Evolutionary conservation across 2,797 vertebrate genomes (phyloP), one percentile per base, ranked within the genome.

Genomic region (Emydoidea blandingii): DNA sequence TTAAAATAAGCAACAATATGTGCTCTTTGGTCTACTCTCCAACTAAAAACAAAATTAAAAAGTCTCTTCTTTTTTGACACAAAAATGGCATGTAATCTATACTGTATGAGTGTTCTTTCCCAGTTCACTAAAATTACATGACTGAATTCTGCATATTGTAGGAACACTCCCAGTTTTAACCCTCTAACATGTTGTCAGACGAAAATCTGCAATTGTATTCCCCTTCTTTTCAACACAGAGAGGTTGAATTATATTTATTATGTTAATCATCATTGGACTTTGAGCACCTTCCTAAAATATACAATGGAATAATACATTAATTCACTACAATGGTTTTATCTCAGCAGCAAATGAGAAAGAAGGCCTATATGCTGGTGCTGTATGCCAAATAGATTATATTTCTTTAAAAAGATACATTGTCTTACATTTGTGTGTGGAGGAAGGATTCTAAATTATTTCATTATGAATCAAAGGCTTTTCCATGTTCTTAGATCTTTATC

Each of bases 401-500:
- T 90, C 79, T 88, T 91, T 54, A 76, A 81, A 97, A 94, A 92
- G 34, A 87, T 74, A 92, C 14, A 89, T 92, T 95, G 83, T 96
- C 91, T 94, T 94, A 52, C 15, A 91, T 92, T 88, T 95, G n/a
- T 83, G 29, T 52, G 37, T 81, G 76, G 62, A 96, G 87, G 47
- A 72, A 89, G 49, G 57, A 90, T 87, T 95, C 86, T 88, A 86
- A 96, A 92, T 96, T 95, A 94, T 97, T 97, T 97, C 89, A 94
- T 93, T 97, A 89, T 90, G 72, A 96, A 95, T 95, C 92, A 97
- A 97, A 97, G 83, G 3, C 41, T 97, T 96, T 92, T 25, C 10
- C 88, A 79, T 94, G 25, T 83, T 95, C 89, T 96, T 94, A 96
- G 92, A 97, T 97, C 97, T 97, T 92, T 96, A 96, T 97, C 88